A percentile compares a stretch with the other conserved stretches of the same genome.
Conservation (phyloP, 2,113 vertebrate genomes). For the Coptodon bakossiorum region DNA sequence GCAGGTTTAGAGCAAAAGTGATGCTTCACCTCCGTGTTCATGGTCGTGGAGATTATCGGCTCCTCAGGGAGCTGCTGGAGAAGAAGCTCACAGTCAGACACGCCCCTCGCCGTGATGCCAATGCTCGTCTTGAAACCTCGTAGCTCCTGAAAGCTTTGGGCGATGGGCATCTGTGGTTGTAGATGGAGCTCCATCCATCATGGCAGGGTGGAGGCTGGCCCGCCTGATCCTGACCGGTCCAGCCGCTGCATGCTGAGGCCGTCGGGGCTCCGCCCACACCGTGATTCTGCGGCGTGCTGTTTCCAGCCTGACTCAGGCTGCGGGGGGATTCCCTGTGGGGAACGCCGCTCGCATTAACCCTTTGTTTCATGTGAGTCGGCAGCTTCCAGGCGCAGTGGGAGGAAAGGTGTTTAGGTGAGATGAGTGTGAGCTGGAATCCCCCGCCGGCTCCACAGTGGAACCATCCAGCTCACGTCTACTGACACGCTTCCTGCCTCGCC, state of each 20-base stretch:
- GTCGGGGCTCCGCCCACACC: background rate
- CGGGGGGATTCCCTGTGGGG: slow-evolving; percentile 72
- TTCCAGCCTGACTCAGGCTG: slow-evolving; percentile 20
- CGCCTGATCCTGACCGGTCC: background rate
- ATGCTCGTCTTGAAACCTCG: background rate
- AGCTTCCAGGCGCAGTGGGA: slow-evolving; percentile 43
- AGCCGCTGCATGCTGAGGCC: background rate
- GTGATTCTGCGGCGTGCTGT: background rate
- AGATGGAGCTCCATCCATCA: background rate
- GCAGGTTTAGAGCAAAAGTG: background rate
- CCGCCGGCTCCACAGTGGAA: slow-evolving; percentile 15
- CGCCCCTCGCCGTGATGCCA: background rate
- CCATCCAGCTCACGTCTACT: background rate
- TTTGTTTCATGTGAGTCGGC: slow-evolving; percentile 48
- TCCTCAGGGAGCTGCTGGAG: background rate
- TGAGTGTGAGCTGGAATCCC: slow-evolving; percentile 42
- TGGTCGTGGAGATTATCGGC: background rate
- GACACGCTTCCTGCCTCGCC: background rate
- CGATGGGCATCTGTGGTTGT: background rate
- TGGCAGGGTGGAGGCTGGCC: background rate
- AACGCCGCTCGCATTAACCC: slow-evolving; percentile 53
- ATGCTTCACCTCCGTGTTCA: background rate
- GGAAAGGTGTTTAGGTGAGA: slow-evolving; percentile 41
- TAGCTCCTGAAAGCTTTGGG: background rate
- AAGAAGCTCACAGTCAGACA: background rate